phyloP scores from a whole-genome alignment of 1,140 invertebrate species.

The Lordiphosa mommai region DNA sequence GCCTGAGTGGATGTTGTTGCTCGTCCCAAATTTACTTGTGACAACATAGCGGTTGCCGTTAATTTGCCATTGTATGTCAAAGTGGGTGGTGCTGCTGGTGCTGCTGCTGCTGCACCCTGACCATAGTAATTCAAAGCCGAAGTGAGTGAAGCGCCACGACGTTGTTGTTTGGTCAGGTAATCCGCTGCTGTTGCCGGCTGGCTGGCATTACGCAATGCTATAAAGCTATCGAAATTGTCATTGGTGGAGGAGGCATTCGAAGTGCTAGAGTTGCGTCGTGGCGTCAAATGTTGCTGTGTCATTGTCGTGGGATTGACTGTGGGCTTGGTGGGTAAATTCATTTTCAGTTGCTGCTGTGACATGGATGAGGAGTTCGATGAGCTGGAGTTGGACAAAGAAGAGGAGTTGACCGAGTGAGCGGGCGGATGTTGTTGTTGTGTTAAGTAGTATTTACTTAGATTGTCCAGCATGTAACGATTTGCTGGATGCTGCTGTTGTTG shows the following conservation, averaged over 20 bases:
- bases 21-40: slow-evolving; percentile 66
- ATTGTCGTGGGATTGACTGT: slow-evolving; percentile 17
- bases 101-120: slow-evolving; percentile 28
- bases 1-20: slow-evolving; percentile 9
- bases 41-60: slow-evolving; percentile 72
- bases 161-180: slow-evolving; percentile 42
- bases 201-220: slow-evolving; percentile 56
- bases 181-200: slow-evolving; percentile 30
- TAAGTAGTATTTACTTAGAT: slow-evolving; percentile 73
- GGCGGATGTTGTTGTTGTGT: slow-evolving; percentile 72
- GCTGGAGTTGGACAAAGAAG: slow-evolving; percentile 72
- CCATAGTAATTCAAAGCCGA: slow-evolving; percentile 70
- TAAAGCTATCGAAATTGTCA: slow-evolving; percentile 76
- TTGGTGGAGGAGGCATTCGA: slow-evolving; percentile 72
- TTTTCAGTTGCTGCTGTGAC: slow-evolving; percentile 48
- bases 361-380: slow-evolving; percentile 76
- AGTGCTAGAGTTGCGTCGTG: slow-evolving; percentile 68
- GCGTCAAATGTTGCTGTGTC: slow-evolving; percentile 48
- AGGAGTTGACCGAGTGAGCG: slow-evolving; percentile 68
- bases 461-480: slow-evolving; percentile 73
- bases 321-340: slow-evolving; percentile 38
- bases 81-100: slow-evolving; percentile 25
- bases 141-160: slow-evolving; percentile 45
- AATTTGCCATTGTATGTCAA: slow-evolving; percentile 70
- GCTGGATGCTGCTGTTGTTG: slow-evolving; percentile 12